phyloP scores from a whole-genome alignment of 2,888 invertebrate genomes.

The Pseudolycoriella hygida region DNA sequence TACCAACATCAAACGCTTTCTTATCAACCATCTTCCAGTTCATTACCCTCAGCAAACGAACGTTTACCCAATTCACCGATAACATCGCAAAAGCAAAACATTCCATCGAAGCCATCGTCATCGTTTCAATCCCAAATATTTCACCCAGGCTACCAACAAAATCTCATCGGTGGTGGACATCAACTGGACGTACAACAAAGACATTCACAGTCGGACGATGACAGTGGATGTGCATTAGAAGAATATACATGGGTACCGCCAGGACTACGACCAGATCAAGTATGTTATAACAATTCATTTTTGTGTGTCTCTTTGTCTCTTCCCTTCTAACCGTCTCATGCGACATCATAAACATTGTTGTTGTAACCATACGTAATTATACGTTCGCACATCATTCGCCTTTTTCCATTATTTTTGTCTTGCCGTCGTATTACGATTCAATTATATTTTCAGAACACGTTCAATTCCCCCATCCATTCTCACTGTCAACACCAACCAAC shows the following conservation, averaged over 20 bases:
- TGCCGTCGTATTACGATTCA: too few species aligned
- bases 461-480: too few species aligned
- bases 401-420: too few species aligned
- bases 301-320: too few species aligned
- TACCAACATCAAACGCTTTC: constrained; percentile 11
- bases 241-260: constrained; percentile 99
- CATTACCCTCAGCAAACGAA: constrained; percentile 9
- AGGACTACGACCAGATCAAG: constrained; percentile 91
- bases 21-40: constrained; percentile 9
- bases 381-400: too few species aligned
- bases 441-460: too few species aligned
- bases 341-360: too few species aligned
- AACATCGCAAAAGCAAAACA: constrained; percentile 16
- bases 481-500: too few species aligned
- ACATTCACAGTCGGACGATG: constrained; percentile 90
- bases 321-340: too few species aligned
- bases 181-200: constrained; percentile 50
- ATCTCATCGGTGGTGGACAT: constrained; percentile 14
- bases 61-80: not conserved
- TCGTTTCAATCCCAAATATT: constrained; percentile 21
- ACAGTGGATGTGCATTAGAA: constrained; percentile 95
- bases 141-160: constrained; percentile 17
- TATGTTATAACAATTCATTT: too few species aligned
- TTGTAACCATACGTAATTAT: too few species aligned
- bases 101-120: constrained; percentile 24